These are phyloP conservation scores for Polydrusus tereticollis DNA, from an alignment of 2,888 invertebrate species.

Conservation along the genomic window DNA sequence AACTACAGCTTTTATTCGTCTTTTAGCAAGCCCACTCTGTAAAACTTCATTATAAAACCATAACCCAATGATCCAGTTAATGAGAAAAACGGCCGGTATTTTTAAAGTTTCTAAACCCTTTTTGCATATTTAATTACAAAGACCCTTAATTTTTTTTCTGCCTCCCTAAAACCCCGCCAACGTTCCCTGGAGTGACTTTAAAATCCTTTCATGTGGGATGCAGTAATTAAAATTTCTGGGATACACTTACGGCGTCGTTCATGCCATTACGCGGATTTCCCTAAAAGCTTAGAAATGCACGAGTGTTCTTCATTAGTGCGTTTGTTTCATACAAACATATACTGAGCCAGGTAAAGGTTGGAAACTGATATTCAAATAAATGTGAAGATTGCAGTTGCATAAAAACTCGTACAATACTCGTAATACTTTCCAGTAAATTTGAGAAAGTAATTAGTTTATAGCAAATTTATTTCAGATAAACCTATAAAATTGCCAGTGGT, in stretches of 20 bases:
- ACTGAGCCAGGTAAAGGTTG: neutral
- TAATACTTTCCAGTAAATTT: too few relatives aligned
- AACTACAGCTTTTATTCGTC: too few relatives aligned
- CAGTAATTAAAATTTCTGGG: conserved; percentile 42
- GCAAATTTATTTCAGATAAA: too few relatives aligned
- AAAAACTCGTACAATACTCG: too few relatives aligned
- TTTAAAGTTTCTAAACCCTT: neutral
- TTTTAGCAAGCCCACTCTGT: too few relatives aligned
- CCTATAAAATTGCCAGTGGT: too few relatives aligned
- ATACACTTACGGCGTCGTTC: conserved; percentile 18
- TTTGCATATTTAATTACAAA: neutral
- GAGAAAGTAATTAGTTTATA: too few relatives aligned
- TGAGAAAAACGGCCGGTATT: neutral
- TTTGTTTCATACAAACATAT: neutral
- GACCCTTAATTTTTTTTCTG: neutral
- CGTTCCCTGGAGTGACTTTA: conserved; percentile 9
- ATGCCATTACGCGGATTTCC: conserved; percentile 18
- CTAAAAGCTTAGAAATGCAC: conserved; percentile 9
- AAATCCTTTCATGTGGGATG: conserved; percentile 34
- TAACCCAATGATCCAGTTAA: neutral
- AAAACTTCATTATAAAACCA: too few relatives aligned
- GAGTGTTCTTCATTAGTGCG: conserved; percentile 21
- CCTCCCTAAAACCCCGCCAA: neutral
- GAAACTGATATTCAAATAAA: neutral
- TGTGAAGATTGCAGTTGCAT: too few relatives aligned